Evolutionary conservation across 2,797 vertebrate genomes (phyloP).

Genomic region (Chelon labrosus): DNA sequence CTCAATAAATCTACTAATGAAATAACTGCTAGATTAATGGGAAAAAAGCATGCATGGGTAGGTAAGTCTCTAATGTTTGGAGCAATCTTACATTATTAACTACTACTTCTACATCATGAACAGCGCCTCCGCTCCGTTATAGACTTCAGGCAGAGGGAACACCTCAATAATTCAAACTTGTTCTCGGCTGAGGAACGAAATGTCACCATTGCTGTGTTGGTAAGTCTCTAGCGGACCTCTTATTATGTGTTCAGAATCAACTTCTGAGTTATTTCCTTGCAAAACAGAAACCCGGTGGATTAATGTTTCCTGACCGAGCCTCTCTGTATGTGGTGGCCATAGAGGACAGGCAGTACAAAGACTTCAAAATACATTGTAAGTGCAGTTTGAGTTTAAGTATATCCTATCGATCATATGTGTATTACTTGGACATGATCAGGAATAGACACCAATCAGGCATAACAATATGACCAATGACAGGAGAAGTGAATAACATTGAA

Average conservation of each 20-base stretch:
- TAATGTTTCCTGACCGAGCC: slow-evolving; percentile 99
- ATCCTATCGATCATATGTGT: neutral
- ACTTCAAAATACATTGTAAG: slow-evolving; percentile 99
- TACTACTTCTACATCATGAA: neutral
- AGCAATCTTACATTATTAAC: neutral
- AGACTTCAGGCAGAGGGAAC: slow-evolving; percentile 22
- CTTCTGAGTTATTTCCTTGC: slow-evolving; percentile 82
- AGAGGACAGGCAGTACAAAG: slow-evolving; percentile 98
- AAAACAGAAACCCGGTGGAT: slow-evolving; percentile 96
- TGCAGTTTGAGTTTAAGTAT: slow-evolving; percentile 57
- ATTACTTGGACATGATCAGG: neutral
- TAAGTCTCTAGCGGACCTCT: slow-evolving; percentile 50
- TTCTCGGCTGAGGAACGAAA: slow-evolving; percentile 85
- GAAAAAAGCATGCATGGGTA: neutral
- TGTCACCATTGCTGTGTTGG: slow-evolving; percentile 64
- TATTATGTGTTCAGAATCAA: slow-evolving; percentile 85
- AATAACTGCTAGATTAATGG: neutral
- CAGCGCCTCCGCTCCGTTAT: neutral
- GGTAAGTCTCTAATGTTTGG: accelerated
- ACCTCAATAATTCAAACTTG: slow-evolving; percentile 31
- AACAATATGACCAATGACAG: too few relatives aligned
- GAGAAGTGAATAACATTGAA: too few relatives aligned
- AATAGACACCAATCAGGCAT: too few relatives aligned
- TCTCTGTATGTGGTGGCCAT: slow-evolving; percentile 97
- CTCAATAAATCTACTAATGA: neutral